Base-by-base conservation (phyloP, 2,113 vertebrate species). In the Nothoprocta pentlandii region DNA sequence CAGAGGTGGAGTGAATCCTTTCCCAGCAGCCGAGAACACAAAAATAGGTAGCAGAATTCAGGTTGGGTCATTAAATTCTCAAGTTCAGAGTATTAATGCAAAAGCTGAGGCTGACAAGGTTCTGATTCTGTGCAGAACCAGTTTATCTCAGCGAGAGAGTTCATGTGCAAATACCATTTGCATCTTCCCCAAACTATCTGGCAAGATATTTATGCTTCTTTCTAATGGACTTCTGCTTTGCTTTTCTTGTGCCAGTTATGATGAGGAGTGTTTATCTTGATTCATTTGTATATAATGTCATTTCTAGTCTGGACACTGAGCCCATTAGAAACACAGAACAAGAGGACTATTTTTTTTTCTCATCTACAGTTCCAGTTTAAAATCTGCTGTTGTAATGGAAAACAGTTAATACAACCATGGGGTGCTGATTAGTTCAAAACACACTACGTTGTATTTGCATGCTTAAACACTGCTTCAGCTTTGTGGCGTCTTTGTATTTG, bases 311-410 rank as follows among this genome's bases (percentile, higher is more conserved):
- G 41, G 47, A 56, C 8, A 10, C 4, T 9, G 22, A 68, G 25
- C 42, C 46, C 73, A n/a, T 36, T 47, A 61, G 42, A 94, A 91
- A 80, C 10, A 81, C 34, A 85, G 54, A 91, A 85, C 36, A 87
- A 87, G 51, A 61, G 7, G 5, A 87, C 32, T 85, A 9, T 3
- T 74, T 86, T 90, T 90, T 66, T 51, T 49, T 21, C 32, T 71
- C 53, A 51, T 3, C 32, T 10, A 3, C 5, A 41, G 23, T 9
- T 34, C 34, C 39, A 54, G 34, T 70, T 75, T 84, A 32, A 84
- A 56, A 44, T 79, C 53, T 76, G 26, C n/a, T 92, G 3, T 25
- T 13, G 10, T 36, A 78, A 54, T 42, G 49, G 71, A 91, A 85
- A 75, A 13, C 23, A 30, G 39, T 22, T 25, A 14, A 51, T 23